phyloP scores from a whole-genome alignment of 1,140 invertebrate species.

The Macrotrachela quadricornifera region DNA sequence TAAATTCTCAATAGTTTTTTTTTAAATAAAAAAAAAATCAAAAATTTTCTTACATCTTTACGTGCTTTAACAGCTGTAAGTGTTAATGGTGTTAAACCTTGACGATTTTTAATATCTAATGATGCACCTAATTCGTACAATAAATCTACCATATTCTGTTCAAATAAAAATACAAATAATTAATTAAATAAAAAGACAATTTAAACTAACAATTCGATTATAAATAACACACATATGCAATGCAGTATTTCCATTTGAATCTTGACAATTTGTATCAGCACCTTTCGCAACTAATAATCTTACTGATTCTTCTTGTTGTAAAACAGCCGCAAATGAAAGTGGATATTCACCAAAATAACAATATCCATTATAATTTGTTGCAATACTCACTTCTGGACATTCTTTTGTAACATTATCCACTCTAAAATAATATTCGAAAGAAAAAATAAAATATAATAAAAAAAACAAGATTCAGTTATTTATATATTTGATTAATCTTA shows the following conservation, averaged over 20 bases:
- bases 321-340: conserved; percentile 74
- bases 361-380: conserved; percentile 80
- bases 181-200: too few species aligned
- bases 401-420: conserved; percentile 55
- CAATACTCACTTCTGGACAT: conserved; percentile 55
- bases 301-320: conserved; percentile 89
- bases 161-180: too few species aligned
- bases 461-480: too few species aligned
- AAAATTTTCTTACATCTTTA: conserved; percentile 39
- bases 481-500: too few species aligned
- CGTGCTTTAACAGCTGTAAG: conserved; percentile 72
- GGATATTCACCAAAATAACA: conserved; percentile 98
- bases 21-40: neutral
- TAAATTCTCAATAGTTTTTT: neutral
- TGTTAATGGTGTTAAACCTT: conserved; percentile 71
- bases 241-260: conserved; percentile 90
- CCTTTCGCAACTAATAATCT: conserved; percentile 71
- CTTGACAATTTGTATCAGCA: conserved; percentile 74
- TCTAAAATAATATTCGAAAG: too few species aligned
- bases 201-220: conserved; percentile 52
- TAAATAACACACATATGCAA: conserved; percentile 90
- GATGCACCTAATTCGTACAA: conserved; percentile 71
- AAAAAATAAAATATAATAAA: too few species aligned
- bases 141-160: conserved; percentile 70
- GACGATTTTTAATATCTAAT: conserved; percentile 57